Evolutionary conservation across 2,888 invertebrate species (phyloP).

Genomic region (Philereme transversata): DNA sequence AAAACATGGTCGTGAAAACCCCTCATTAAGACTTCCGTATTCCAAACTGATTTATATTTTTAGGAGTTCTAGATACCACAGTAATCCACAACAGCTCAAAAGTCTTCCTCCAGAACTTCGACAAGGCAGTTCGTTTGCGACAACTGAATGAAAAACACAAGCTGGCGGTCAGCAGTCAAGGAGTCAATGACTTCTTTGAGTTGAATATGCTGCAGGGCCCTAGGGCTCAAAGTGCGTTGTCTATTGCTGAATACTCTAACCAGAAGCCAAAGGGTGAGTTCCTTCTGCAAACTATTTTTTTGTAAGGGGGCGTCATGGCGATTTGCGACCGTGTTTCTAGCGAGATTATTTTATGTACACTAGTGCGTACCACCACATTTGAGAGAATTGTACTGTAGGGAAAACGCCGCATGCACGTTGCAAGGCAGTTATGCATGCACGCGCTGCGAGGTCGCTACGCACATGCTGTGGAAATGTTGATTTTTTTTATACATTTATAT

Average conservation of each 20-base stretch:
- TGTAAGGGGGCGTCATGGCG: no score
- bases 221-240: constrained; percentile 60
- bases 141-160: constrained; percentile 70
- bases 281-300: not conserved
- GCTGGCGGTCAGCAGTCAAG: constrained; percentile 51
- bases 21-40: no score
- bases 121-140: constrained; percentile 80
- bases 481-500: no score
- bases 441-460: no score
- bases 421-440: no score
- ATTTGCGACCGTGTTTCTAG: no score
- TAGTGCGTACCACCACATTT: no score
- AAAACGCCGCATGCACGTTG: no score
- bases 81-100: constrained; percentile 83
- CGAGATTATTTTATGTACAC: no score
- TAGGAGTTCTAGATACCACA: constrained; percentile 85
- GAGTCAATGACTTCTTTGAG: constrained; percentile 71
- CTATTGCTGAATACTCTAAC: constrained; percentile 55
- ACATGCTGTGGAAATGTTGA: no score
- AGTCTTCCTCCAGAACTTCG: constrained; percentile 85
- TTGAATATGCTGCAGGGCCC: constrained; percentile 71
- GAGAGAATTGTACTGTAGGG: no score
- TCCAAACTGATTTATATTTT: constrained; percentile 13
- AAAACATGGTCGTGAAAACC: no score
- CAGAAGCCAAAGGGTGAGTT: constrained; percentile 58